Evolutionary conservation across 2,888 invertebrate genomes (phyloP), one percentile per base, ranked within the genome.

Genomic region (Choreutis nemorana): DNA sequence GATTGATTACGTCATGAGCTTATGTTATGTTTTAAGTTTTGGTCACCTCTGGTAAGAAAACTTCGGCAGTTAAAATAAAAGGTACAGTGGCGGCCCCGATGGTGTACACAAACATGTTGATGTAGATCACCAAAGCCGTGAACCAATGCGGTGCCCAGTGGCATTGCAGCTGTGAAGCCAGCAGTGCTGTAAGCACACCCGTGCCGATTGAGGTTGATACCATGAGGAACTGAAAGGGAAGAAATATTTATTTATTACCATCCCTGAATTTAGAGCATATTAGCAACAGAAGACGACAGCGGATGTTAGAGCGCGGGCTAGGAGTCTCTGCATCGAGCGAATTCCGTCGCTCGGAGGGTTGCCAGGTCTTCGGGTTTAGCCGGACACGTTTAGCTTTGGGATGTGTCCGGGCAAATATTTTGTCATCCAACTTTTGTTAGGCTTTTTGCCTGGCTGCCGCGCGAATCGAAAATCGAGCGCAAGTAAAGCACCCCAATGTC

Each of bases 11-110:
- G 10, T 9, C 11, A 21, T 21, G 22, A 7, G 4, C 8, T 28
- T 11, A 32, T 29, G 10, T 46, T 35, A 11, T 10, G n/a, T 12
- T n/a, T n/a, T n/a, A n/a, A n/a, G n/a, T n/a, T n/a, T n/a, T 9
- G 30, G 23, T 31, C 30, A 75, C 70, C 55, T 72, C 67, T 3
- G 75, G 67, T 6, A 72, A 36, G 34, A 77, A 77, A 0, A 73
- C 55, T 40, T 79, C 78, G 16, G 68, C 60, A 23, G 63, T 49
- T 5, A 72, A 36, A 4, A 78, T 61, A 16, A 62, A 73, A 0
- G 73, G 71, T 10, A 68, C 56, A 1, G 63, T 60, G 4, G 64
- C 66, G 10, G 64, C 59, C 1, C 78, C 78, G 1, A 67, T 25
- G 2, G 63, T 65, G 30, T 55, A 73, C 1, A 61, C 44, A 6